Conservation (phyloP, 2,113 vertebrate species). For the Pseudorhombus dupliciocellatus region DNA sequence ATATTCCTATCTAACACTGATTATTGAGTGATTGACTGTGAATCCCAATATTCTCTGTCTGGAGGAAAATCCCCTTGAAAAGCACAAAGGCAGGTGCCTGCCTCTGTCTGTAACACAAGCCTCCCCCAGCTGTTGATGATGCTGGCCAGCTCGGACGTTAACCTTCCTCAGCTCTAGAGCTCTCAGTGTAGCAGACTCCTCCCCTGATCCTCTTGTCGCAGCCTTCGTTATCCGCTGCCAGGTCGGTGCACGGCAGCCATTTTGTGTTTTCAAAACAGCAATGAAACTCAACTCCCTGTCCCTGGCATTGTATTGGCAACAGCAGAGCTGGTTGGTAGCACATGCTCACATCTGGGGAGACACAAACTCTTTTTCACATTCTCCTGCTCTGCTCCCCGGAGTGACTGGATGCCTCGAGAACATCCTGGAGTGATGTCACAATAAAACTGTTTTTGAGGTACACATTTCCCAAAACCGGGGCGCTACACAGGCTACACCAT, state of each 20-base stretch:
- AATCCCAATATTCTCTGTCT: constrained; percentile 53
- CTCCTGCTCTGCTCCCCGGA: neutral
- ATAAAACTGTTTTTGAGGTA: constrained; percentile 6
- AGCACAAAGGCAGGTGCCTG: constrained; percentile 34
- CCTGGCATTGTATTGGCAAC: constrained; percentile 1
- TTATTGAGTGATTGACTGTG: constrained; percentile 63
- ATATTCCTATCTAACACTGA: constrained; percentile 35
- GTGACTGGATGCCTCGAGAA: neutral
- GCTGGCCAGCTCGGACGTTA: constrained; percentile 5
- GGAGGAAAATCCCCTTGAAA: constrained; percentile 64
- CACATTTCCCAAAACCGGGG: constrained; percentile 16
- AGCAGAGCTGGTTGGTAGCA: neutral
- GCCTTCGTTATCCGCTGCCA: constrained; percentile 12
- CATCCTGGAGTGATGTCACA: constrained; percentile 2
- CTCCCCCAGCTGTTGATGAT: constrained; percentile 45
- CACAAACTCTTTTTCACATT: neutral
- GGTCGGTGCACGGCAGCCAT: constrained; percentile 40
- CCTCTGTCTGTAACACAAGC: constrained; percentile 47
- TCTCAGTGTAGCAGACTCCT: neutral
- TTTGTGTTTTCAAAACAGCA: constrained; percentile 48
- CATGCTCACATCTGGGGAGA: constrained; percentile 1
- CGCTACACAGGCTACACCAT: constrained; percentile 31
- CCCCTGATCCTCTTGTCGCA: neutral
- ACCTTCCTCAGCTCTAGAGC: constrained; percentile 6
- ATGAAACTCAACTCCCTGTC: neutral